phyloP scores from a whole-genome alignment of 2,888 invertebrate species.

The Tenodera sinensis region DNA sequence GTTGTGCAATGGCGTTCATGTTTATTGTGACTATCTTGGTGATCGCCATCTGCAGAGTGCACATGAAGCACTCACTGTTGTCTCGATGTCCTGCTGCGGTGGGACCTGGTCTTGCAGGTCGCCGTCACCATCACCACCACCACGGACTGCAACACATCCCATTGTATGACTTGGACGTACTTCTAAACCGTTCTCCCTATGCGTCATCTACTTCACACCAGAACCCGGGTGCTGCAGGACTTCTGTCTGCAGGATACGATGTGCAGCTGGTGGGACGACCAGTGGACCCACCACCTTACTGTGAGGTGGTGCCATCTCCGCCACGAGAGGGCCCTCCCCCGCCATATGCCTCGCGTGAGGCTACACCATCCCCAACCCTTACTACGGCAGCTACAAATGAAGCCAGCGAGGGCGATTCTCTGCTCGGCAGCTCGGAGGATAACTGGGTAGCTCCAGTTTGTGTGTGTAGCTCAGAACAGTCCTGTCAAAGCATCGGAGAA shows the following conservation, averaged over 20 bases:
- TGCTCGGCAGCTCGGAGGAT: not conserved
- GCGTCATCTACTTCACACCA: not conserved
- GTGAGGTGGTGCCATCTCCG: slow-evolving; percentile 42
- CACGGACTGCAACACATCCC: slow-evolving; percentile 27
- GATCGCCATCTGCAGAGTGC: slow-evolving; percentile 46
- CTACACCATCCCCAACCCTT: slow-evolving; percentile 27
- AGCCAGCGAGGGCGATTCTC: slow-evolving; percentile 11
- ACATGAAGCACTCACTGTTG: slow-evolving; percentile 43
- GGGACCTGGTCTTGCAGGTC: not conserved
- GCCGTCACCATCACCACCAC: slow-evolving; percentile 25
- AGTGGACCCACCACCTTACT: slow-evolving; percentile 46
- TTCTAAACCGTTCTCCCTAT: slow-evolving; percentile 37
- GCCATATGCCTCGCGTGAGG: slow-evolving; percentile 44
- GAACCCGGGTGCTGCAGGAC: slow-evolving; percentile 32
- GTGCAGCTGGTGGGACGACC: slow-evolving; percentile 45
- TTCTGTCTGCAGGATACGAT: slow-evolving; percentile 47
- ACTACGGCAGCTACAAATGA: not conserved
- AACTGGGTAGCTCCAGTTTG: not conserved
- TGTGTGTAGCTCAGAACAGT: not conserved
- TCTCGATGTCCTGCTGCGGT: slow-evolving; percentile 37
- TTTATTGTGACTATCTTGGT: slow-evolving; percentile 46
- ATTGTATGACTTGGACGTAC: slow-evolving; percentile 41
- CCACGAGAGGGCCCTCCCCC: slow-evolving; percentile 49
- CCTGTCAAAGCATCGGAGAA: not conserved
- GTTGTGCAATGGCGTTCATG: slow-evolving; percentile 48